Evolutionary conservation across 1,140 invertebrate species (phyloP).

Genomic region (Triops cancriformis): DNA sequence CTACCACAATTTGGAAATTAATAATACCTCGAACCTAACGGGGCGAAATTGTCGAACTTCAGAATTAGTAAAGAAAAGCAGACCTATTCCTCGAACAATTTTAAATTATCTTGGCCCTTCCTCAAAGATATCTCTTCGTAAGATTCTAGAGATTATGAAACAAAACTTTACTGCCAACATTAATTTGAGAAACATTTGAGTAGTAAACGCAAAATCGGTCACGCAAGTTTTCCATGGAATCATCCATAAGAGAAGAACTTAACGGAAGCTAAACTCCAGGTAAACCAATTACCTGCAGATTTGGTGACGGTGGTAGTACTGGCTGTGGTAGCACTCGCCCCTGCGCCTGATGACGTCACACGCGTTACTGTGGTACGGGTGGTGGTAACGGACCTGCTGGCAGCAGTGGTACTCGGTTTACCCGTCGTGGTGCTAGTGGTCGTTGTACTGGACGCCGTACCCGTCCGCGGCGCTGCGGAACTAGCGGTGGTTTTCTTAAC

Average conservation of each 20-base stretch:
- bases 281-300: slow-evolving; percentile 16
- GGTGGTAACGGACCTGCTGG: not conserved
- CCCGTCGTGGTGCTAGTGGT: slow-evolving; percentile 12
- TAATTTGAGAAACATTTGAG: too few relatives aligned
- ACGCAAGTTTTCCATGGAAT: too few relatives aligned
- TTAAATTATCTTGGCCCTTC: too few relatives aligned
- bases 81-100: too few relatives aligned
- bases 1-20: too few relatives aligned
- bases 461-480: not conserved
- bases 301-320: slow-evolving; percentile 2
- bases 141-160: too few relatives aligned
- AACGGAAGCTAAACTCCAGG: not conserved
- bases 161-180: too few relatives aligned
- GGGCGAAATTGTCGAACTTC: too few relatives aligned
- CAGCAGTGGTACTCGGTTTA: not conserved
- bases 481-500: not conserved
- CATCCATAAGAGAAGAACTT: not conserved
- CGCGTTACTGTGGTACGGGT: not conserved
- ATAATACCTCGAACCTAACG: too few relatives aligned
- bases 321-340: not conserved
- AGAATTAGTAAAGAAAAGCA: too few relatives aligned
- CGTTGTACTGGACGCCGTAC: slow-evolving; percentile 16
- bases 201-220: too few relatives aligned
- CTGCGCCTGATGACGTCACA: not conserved
- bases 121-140: too few relatives aligned